phyloP scores from a whole-genome alignment of 1,140 invertebrate genomes.

The Lucilia sericata region DNA sequence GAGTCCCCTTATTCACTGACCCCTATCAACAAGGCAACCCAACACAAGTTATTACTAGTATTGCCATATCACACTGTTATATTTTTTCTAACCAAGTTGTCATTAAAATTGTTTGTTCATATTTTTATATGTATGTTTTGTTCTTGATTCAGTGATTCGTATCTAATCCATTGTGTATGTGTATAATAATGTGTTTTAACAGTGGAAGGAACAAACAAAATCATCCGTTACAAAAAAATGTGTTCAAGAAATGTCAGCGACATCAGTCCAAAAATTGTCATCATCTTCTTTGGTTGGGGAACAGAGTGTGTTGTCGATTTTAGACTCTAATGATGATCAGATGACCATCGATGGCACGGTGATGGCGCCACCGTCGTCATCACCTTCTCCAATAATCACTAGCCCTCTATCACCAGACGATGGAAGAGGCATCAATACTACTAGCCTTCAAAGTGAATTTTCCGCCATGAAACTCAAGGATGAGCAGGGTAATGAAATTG shows the following conservation, averaged over 20 bases:
- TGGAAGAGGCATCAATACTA: not conserved
- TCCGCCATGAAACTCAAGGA: not conserved
- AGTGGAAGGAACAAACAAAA: not conserved
- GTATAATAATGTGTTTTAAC: constrained; percentile 3
- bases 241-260: not conserved
- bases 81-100: too few relatives aligned
- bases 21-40: too few relatives aligned
- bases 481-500: not conserved
- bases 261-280: not conserved
- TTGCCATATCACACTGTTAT: too few relatives aligned
- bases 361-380: too few relatives aligned
- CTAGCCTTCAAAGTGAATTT: not conserved
- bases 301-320: not conserved
- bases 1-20: too few relatives aligned
- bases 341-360: too few relatives aligned
- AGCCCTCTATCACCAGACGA: too few relatives aligned
- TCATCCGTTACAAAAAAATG: not conserved
- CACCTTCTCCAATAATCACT: too few relatives aligned
- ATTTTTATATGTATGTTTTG: too few relatives aligned
- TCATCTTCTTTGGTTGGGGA: not conserved
- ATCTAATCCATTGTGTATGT: constrained; percentile 9
- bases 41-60: too few relatives aligned
- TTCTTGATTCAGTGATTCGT: not conserved
- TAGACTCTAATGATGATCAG: too few relatives aligned
- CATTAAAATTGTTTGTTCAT: not conserved